A percentile compares a stretch with the other conserved stretches of the same genome.
These are phyloP conservation scores for Callosobruchus maculatus DNA, from an alignment of 2,888 invertebrate species.

Conservation along the genomic window DNA sequence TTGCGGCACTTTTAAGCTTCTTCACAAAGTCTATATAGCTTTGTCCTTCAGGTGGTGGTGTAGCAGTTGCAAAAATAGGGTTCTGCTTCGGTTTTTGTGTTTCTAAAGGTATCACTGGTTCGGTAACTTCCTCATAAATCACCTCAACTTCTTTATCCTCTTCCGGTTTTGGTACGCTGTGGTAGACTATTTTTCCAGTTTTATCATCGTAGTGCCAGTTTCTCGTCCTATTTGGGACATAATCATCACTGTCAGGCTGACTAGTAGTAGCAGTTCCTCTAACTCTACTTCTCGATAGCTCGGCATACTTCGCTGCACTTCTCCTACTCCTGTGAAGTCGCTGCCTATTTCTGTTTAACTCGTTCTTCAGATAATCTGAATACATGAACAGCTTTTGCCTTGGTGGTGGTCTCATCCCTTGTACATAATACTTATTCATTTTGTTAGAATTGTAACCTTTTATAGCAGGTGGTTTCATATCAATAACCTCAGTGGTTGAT, in stretches of 20 bases:
- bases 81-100: conserved; percentile 28
- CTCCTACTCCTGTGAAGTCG: conserved; percentile 27
- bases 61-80: conserved; percentile 29
- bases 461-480: neutral
- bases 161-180: conserved; percentile 28
- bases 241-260: conserved; percentile 39
- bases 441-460: neutral
- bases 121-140: conserved; percentile 33
- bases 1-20: conserved; percentile 34
- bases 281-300: conserved; percentile 32
- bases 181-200: conserved; percentile 42
- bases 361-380: conserved; percentile 30
- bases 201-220: conserved; percentile 46
- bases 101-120: conserved; percentile 18
- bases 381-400: conserved; percentile 34
- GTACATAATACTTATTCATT: conserved; percentile 38
- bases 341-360: conserved; percentile 15
- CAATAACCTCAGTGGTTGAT: neutral
- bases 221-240: conserved; percentile 43
- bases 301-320: conserved; percentile 34
- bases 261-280: conserved; percentile 11
- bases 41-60: conserved; percentile 33
- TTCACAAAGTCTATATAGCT: conserved; percentile 41
- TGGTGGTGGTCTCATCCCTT: conserved; percentile 45
- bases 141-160: conserved; percentile 30